Evolutionary conservation across 2,888 invertebrate genomes (phyloP).

Genomic region (Sesia bembeciformis): DNA sequence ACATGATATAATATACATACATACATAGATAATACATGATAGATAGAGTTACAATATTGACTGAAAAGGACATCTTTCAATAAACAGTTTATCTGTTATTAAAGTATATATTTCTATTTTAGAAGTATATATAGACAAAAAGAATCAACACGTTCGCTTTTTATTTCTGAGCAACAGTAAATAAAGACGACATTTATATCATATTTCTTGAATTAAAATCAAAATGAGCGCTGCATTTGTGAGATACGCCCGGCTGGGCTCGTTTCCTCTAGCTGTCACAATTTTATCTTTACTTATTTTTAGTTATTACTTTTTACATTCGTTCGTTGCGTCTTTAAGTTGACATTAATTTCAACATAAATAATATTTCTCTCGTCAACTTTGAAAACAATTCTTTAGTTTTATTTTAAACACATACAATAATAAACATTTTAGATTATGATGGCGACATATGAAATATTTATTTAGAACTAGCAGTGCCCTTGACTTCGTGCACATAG

Average conservation of each 20-base stretch:
- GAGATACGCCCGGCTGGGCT: conserved; percentile 42
- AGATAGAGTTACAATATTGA: no score
- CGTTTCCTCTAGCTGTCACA: conserved; percentile 49
- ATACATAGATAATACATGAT: no score
- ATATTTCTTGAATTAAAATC: conserved; percentile 43
- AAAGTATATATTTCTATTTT: no score
- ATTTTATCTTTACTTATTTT: conserved; percentile 50
- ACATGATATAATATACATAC: no score
- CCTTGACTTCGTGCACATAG: no score
- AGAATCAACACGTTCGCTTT: no score
- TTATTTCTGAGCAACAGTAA: background rate
- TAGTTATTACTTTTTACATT: conserved; percentile 40
- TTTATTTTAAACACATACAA: background rate
- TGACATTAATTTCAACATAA: background rate
- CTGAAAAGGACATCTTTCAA: no score
- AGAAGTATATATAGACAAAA: no score
- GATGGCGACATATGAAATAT: no score
- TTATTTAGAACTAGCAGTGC: no score
- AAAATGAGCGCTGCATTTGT: conserved; percentile 44
- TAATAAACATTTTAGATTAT: no score
- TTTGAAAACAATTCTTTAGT: background rate
- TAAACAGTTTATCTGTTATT: no score
- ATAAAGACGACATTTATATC: conserved; percentile 9
- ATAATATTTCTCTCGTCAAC: background rate
- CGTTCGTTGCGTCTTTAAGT: conserved; percentile 11